Base-by-base conservation (phyloP, 2,797 vertebrate species). In the Lycodopsis pacificus region DNA sequence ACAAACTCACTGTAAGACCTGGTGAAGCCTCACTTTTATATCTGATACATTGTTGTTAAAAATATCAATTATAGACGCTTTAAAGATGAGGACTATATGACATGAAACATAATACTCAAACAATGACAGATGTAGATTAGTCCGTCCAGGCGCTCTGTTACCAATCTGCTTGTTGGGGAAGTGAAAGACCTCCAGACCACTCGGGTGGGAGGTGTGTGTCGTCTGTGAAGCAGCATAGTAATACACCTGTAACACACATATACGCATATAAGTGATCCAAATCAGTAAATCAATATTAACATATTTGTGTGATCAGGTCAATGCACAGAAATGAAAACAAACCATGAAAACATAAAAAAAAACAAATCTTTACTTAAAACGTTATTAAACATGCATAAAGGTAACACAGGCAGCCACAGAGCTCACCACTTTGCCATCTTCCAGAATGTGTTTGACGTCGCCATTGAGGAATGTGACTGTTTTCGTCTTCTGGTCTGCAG, bases 151-250 rank as follows among this genome's bases (percentile, higher is more conserved):
- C 10, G 3, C 20, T 53, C 14, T 36, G 88, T 77, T 81, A 96
- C 95, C 96, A 73, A 87, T 96, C 89, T 95, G 95, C 71, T 94
- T 95, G 88, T 95, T 94, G 44, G 94, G 90, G 77, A 96, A 95
- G 53, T 86, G 83, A 73, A 96, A 54, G 3, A 95, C 84, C 76
- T 96, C 89, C 70, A 95, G 79, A 56, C 95, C 95, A 69, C 79
- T 83, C 2, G 94, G 92, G 77, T 93, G 93, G 56, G 85, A 88
- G 9, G 85, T 94, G 10, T 90, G 94, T 4, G 86, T 95, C 2
- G 91, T 94, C 84, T 92, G 88, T 53, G 94, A 81, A 22, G 90
- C 86, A 61, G 93, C 91, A 38, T 94, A 94, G 77, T 91, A 93
- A 88, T 95, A 96, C 74, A 96, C 90, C 96, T 96, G 88, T 22